A percentile compares a stretch with the other conserved stretches of the same genome.
Evolutionary conservation across 2,888 invertebrate species (phyloP).

Genomic region (Podabrus alpinus): DNA sequence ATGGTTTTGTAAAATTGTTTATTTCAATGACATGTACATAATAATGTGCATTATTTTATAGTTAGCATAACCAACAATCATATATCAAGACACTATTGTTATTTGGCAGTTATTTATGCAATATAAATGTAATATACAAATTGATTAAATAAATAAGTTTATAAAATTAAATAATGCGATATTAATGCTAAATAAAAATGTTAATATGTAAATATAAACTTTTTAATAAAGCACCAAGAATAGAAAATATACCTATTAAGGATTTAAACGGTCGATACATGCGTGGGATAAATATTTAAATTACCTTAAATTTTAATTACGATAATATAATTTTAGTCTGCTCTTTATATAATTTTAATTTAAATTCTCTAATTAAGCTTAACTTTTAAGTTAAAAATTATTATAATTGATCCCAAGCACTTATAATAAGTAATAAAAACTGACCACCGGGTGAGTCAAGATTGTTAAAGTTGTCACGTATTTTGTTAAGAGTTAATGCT

Average conservation of each 20-base stretch:
- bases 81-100: too few species aligned
- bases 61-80: too few species aligned
- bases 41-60: too few species aligned
- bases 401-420: background rate
- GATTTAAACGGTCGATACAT: background rate
- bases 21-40: too few species aligned
- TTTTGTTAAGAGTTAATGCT: constrained; percentile 6
- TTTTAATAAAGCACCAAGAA: background rate
- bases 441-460: constrained; percentile 21
- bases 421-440: constrained; percentile 11
- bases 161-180: too few species aligned
- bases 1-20: too few species aligned
- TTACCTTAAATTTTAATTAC: background rate
- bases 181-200: too few species aligned
- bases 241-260: background rate
- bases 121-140: too few species aligned
- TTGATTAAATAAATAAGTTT: too few species aligned
- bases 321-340: background rate
- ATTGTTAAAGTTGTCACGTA: constrained; percentile 20
- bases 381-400: background rate
- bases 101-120: too few species aligned
- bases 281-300: constrained; percentile 7
- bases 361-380: background rate
- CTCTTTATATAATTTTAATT: background rate
- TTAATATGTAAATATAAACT: background rate